Conservation (phyloP, 2,797 vertebrate genomes). For the Enteromius anoplus region DNA sequence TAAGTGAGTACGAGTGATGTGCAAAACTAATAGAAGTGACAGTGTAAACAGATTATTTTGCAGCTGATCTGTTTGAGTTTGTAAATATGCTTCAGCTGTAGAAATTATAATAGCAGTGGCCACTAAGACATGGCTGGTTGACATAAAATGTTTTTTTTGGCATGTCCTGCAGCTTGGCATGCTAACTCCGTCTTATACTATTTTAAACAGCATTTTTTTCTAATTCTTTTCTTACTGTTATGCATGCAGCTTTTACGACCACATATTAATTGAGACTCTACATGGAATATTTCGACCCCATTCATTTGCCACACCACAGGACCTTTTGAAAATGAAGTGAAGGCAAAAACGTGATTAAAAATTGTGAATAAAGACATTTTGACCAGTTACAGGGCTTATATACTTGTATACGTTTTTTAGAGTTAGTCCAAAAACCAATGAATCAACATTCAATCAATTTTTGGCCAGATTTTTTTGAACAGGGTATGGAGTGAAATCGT, state of each 20-base stretch:
- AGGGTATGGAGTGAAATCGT: not conserved
- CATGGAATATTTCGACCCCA: not conserved
- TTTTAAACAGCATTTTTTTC: slow-evolving; percentile 20
- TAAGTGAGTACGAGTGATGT: slow-evolving; percentile 85
- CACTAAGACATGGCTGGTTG: slow-evolving; percentile 6
- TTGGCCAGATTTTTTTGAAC: too few species aligned
- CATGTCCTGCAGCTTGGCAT: not conserved
- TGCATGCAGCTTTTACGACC: slow-evolving; percentile 28
- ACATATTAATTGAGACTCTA: slow-evolving; percentile 23
- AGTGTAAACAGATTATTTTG: slow-evolving; percentile 29
- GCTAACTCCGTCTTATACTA: not conserved
- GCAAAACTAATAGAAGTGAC: slow-evolving; percentile 15
- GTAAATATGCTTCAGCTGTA: slow-evolving; percentile 10
- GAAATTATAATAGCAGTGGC: not conserved
- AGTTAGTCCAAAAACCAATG: not conserved
- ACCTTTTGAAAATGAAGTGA: slow-evolving; percentile 22
- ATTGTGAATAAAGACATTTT: not conserved
- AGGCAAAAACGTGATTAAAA: slow-evolving; percentile 26
- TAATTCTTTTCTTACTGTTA: slow-evolving; percentile 21
- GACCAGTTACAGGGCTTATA: not conserved
- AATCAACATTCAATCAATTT: not conserved
- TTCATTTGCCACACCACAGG: slow-evolving; percentile 10
- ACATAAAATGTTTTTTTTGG: slow-evolving; percentile 11
- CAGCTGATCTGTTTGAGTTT: slow-evolving; percentile 2
- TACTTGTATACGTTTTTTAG: not conserved